Evolutionary conservation across 2,113 vertebrate species (phyloP).

Genomic region (Taurulus bubalis): DNA sequence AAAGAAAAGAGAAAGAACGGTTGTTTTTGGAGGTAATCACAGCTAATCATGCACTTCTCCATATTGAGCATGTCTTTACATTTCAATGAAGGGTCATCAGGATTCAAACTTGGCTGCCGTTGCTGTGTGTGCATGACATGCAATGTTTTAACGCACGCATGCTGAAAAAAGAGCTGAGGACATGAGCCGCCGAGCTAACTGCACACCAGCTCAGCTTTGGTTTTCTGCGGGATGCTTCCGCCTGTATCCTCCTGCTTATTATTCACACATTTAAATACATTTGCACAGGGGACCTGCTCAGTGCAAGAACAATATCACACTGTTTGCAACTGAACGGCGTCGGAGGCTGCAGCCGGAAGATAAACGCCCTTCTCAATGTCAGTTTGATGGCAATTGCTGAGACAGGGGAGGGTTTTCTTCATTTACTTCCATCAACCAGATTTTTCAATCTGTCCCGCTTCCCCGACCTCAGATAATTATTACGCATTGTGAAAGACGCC

Average conservation of each 20-base stretch:
- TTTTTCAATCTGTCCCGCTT: conserved; percentile 35
- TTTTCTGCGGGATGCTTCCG: conserved; percentile 42
- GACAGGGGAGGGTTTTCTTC: conserved; percentile 36
- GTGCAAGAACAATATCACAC: conserved; percentile 39
- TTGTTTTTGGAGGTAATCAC: conserved; percentile 7
- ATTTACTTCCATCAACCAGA: conserved; percentile 44
- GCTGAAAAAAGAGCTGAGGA: neutral
- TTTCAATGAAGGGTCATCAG: neutral
- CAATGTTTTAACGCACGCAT: conserved; percentile 2
- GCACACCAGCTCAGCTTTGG: conserved; percentile 20
- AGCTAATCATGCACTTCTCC: conserved; percentile 20
- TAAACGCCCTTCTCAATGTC: conserved; percentile 58
- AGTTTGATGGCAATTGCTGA: conserved; percentile 35
- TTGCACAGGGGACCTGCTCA: conserved; percentile 49
- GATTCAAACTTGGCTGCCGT: conserved; percentile 9
- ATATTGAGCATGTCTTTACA: neutral
- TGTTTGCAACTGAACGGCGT: conserved; percentile 7
- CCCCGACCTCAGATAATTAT: conserved; percentile 34
- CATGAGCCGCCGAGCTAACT: conserved; percentile 15
- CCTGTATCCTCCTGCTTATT: conserved; percentile 27
- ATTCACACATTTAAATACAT: conserved; percentile 63
- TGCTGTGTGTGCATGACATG: neutral
- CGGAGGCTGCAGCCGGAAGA: conserved; percentile 32
- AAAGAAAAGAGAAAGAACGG: neutral
- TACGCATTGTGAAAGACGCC: conserved; percentile 27